These are phyloP conservation scores for Itoplectis maculator DNA, from an alignment of 2,888 invertebrate species.

Conservation along the genomic window DNA sequence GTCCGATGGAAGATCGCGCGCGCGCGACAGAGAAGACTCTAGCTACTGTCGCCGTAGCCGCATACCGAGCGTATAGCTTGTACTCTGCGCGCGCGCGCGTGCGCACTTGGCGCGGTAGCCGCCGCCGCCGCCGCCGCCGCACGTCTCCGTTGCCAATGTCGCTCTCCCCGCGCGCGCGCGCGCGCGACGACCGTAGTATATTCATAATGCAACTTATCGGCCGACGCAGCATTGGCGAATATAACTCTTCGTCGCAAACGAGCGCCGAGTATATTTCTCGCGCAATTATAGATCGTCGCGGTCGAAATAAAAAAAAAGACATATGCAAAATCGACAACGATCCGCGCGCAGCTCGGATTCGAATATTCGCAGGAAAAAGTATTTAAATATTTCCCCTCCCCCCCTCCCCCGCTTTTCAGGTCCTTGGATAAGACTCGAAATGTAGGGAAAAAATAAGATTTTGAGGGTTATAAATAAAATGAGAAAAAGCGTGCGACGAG, in stretches of 20 bases:
- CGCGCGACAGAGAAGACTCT: conserved; percentile 49
- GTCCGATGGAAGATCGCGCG: too few species aligned
- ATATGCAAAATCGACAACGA: too few species aligned
- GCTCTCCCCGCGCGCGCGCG: not conserved
- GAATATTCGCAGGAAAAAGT: not conserved
- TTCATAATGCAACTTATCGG: conserved; percentile 11
- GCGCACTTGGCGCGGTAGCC: conserved; percentile 52
- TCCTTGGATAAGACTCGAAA: too few species aligned
- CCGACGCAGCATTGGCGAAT: not conserved
- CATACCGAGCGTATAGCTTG: conserved; percentile 13
- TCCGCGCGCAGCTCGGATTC: too few species aligned
- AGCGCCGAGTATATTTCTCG: not conserved
- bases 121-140: too few species aligned
- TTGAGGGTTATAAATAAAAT: conserved; percentile 5
- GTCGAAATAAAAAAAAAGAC: not conserved
- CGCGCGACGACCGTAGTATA: too few species aligned
- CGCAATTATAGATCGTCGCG: not conserved
- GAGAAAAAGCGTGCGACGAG: conserved; percentile 74
- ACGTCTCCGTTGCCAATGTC: conserved; percentile 71
- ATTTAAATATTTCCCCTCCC: too few species aligned
- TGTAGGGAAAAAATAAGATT: too few species aligned
- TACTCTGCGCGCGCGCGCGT: not conserved
- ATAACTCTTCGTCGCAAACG: not conserved
- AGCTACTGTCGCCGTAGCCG: conserved; percentile 23
- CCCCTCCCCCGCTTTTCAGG: too few species aligned